These are phyloP conservation scores for Passer domesticus DNA, from an alignment of 2,113 vertebrate species.

Conservation along the genomic window DNA sequence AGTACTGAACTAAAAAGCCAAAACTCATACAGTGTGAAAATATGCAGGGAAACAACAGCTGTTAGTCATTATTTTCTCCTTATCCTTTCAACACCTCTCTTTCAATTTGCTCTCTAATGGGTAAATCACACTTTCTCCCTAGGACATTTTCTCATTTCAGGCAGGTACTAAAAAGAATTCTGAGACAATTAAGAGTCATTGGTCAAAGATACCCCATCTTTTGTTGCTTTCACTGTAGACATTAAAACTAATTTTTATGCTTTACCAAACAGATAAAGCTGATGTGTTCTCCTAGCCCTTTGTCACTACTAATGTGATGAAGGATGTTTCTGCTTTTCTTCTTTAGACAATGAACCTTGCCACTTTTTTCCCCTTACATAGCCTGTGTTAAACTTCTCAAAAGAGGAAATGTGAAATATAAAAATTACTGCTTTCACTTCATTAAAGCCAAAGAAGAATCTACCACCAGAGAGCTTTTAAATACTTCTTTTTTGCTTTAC, in stretches of 20 bases:
- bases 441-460: neutral
- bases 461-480: neutral
- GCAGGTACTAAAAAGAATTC: conserved; percentile 20
- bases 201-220: neutral
- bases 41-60: conserved; percentile 31
- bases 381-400: neutral
- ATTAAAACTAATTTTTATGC: neutral
- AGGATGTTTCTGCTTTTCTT: neutral
- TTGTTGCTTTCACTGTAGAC: neutral
- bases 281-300: neutral
- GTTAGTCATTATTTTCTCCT: conserved; percentile 58
- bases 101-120: conserved; percentile 58
- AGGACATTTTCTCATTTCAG: conserved; percentile 33
- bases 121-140: conserved; percentile 53
- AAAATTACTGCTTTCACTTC: neutral
- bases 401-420: neutral
- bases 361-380: neutral
- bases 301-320: neutral
- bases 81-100: conserved; percentile 54
- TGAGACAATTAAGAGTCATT: neutral
- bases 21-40: conserved; percentile 1
- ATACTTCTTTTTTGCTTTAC: neutral
- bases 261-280: neutral
- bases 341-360: neutral
- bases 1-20: neutral